phyloP scores from a whole-genome alignment of 2,888 invertebrate species.

The Hofmannophila pseudospretella region DNA sequence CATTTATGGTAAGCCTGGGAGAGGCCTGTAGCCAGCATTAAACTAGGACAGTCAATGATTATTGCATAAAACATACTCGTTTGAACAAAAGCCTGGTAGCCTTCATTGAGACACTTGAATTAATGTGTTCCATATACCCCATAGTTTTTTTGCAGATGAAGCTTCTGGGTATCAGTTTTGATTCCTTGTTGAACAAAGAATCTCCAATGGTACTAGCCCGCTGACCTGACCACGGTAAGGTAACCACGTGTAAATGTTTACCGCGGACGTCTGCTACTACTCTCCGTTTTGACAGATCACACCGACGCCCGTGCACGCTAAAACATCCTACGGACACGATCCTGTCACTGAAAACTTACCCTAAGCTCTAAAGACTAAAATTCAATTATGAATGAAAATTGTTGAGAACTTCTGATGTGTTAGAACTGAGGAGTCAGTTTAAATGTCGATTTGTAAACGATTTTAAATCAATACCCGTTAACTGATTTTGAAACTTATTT shows the following conservation, averaged over 20 bases:
- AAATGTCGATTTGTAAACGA: background rate
- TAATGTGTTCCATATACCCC: no score
- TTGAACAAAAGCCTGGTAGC: no score
- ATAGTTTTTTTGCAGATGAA: no score
- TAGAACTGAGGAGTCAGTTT: background rate
- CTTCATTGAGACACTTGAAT: no score
- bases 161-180: constrained; percentile 3
- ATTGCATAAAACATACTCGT: no score
- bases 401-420: background rate
- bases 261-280: constrained; percentile 64
- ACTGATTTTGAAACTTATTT: constrained; percentile 1
- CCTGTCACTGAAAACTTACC: background rate
- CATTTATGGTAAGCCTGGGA: no score
- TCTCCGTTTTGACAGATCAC: constrained; percentile 67
- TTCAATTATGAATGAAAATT: constrained; percentile 13
- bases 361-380: background rate
- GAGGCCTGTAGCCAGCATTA: no score
- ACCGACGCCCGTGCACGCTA: constrained; percentile 24
- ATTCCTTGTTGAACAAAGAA: constrained; percentile 6
- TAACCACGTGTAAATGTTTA: constrained; percentile 58
- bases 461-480: background rate
- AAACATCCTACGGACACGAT: constrained; percentile 13
- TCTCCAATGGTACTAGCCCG: background rate
- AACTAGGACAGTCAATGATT: no score
- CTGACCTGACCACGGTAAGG: constrained; percentile 7